Evolutionary conservation across 2,113 vertebrate species (phyloP), one percentile per base, ranked within the genome.

Genomic region (Chaenocephalus aceratus): DNA sequence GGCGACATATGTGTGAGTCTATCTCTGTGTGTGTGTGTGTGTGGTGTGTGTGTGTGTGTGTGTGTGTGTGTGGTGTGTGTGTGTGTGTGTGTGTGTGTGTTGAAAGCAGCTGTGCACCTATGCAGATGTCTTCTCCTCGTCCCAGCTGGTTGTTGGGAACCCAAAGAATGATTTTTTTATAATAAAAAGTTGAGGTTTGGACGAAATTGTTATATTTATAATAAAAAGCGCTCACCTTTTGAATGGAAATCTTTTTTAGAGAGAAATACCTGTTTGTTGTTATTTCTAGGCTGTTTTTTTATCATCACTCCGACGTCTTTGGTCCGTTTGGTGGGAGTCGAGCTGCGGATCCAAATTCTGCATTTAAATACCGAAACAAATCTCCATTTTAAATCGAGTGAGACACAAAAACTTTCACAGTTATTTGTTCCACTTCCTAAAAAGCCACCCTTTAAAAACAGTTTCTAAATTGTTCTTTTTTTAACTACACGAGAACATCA

Each of bases 91-190:
- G 46, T 48, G 65, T 34, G 10, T 7, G 63, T 61, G 41, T 59
- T 36, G 72, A 64, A 75, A 30, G 79, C 80, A 88, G 86, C 91
- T 83, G 92, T 89, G 92, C 83, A 21, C 91, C 94, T 96, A 95
- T 96, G 95, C 94, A 95, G 92, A 90, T 82, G 90, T 94, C 72
- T 88, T 86, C 82, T 89, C 63, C 70, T 92, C 77, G 75, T 92
- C 87, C 92, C 90, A 89, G 87, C 70, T 84, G 91, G 89, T 85
- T 86, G 91, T 89, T 89, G 90, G 93, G 86, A 90, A 94, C 92
- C 94, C 94, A 95, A 95, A 95, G 93, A 95, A 75, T 91, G 91
- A 91, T 90, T 30, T 94, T 95, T 88, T 94, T 94, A 86, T 77
- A 83, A 72, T 57, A 70, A 80, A 58, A 91, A 78, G 80, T 71